Evolutionary conservation across 1,140 invertebrate species (phyloP).

Genomic region (Pantala flavescens): DNA sequence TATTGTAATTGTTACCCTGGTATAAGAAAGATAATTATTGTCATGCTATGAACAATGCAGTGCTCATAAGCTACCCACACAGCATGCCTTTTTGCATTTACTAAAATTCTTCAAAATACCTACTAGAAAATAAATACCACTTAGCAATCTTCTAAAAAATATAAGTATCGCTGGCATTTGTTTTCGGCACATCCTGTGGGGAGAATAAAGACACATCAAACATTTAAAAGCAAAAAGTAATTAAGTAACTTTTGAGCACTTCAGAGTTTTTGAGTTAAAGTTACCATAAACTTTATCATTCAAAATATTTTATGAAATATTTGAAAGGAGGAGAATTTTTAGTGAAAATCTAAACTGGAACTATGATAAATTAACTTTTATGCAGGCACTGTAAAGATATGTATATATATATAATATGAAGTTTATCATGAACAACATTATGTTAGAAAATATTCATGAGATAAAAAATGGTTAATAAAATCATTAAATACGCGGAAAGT

Average conservation of each 20-base stretch:
- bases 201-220: constrained; percentile 14
- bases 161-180: constrained; percentile 9
- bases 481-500: too few relatives aligned
- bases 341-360: too few relatives aligned
- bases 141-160: constrained; percentile 24
- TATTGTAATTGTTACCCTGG: too few relatives aligned
- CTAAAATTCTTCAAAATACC: background rate
- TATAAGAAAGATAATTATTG: too few relatives aligned
- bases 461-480: too few relatives aligned
- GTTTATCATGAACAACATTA: too few relatives aligned
- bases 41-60: background rate
- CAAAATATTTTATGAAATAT: background rate
- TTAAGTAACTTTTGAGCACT: constrained; percentile 20
- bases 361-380: too few relatives aligned
- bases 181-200: constrained; percentile 19
- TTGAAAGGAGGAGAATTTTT: background rate
- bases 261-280: background rate
- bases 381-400: too few relatives aligned
- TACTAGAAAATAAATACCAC: constrained; percentile 7
- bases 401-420: too few relatives aligned
- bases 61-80: constrained; percentile 9
- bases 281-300: too few relatives aligned
- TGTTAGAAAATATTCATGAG: too few relatives aligned
- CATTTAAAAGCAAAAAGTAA: background rate
- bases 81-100: constrained; percentile 14